These are phyloP conservation scores for Rachycentron canadum DNA, from an alignment of 2,797 vertebrate genomes.

Conservation along the genomic window DNA sequence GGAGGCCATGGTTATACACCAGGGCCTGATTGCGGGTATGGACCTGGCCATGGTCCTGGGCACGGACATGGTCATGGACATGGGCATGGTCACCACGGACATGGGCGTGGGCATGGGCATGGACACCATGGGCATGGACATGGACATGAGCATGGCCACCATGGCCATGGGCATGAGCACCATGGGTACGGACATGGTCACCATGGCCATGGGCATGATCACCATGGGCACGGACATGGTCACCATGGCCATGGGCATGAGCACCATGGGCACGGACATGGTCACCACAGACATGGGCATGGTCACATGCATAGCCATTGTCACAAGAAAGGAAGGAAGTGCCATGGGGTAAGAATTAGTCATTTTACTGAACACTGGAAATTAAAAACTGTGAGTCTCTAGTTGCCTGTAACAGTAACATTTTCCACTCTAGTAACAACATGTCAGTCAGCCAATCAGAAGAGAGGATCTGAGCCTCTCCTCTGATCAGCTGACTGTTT, in stretches of 20 bases:
- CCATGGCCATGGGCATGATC: not conserved
- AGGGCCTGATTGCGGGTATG: not conserved
- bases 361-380: not conserved
- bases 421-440: no score
- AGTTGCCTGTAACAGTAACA: not conserved
- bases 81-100: not conserved
- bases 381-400: not conserved
- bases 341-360: conserved; percentile 49
- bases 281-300: not conserved
- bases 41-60: not conserved
- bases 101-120: accelerated
- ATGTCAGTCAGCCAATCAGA: no score
- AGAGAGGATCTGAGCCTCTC: no score
- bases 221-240: not conserved
- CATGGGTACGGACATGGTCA: no score
- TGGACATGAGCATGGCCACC: accelerated
- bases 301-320: conserved; percentile 61
- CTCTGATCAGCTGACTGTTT: no score
- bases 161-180: accelerated
- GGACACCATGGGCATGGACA: accelerated
- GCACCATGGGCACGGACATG: accelerated
- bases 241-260: accelerated
- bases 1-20: not conserved
- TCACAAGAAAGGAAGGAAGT: conserved; percentile 49
- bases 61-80: accelerated